phyloP scores from a whole-genome alignment of 2,888 invertebrate species.

The Poecilus cupreus region DNA sequence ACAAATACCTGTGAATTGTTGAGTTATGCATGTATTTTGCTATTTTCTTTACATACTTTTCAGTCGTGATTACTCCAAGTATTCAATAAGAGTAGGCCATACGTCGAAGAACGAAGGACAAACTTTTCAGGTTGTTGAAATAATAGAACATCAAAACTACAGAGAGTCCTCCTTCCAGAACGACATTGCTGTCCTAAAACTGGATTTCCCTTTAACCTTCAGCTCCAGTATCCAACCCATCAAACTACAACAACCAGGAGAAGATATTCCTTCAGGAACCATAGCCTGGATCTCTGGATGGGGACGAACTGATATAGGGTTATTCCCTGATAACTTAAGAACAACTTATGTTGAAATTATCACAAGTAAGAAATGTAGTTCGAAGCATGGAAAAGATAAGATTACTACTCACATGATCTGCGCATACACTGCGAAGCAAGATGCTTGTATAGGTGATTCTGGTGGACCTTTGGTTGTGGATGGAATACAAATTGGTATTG shows the following conservation, averaged over 20 bases:
- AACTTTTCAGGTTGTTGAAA: neutral
- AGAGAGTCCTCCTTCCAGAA: neutral
- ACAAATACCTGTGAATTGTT: too few species aligned
- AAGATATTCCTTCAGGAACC: slow-evolving; percentile 30
- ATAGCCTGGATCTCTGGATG: slow-evolving; percentile 31
- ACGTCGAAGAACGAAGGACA: neutral
- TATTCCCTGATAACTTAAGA: neutral
- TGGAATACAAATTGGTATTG: slow-evolving; percentile 69
- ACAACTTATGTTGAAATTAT: neutral
- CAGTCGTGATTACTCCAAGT: slow-evolving; percentile 7
- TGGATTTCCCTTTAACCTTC: slow-evolving; percentile 23
- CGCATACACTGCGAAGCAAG: neutral
- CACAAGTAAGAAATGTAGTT: neutral
- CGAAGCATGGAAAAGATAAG: neutral
- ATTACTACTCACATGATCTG: neutral
- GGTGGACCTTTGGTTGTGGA: slow-evolving; percentile 70
- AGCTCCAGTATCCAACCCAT: neutral
- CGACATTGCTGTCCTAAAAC: neutral
- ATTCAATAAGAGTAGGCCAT: neutral
- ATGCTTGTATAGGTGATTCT: slow-evolving; percentile 67
- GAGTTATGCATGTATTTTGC: neutral
- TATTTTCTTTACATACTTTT: neutral
- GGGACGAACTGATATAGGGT: slow-evolving; percentile 6
- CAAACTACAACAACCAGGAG: neutral
- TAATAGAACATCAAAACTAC: slow-evolving; percentile 17